Base-by-base conservation (phyloP, 2,113 vertebrate genomes). In the Osmerus eperlanus region DNA sequence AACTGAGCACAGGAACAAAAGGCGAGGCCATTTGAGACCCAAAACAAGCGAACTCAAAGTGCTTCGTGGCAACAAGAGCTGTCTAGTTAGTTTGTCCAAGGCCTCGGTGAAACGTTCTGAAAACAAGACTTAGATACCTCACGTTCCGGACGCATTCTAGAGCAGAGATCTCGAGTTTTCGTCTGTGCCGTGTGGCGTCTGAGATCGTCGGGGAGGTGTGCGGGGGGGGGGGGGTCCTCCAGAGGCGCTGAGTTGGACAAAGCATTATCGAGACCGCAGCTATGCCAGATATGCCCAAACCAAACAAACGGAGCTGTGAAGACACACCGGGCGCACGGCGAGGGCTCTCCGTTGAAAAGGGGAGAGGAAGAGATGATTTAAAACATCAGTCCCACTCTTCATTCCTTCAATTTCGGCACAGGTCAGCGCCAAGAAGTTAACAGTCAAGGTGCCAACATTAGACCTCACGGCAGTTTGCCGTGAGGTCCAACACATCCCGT, bases 281-380 rank as follows among this genome's bases (percentile, higher is more conserved):
- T 84, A 81, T 84, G 79, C 65, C 73, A 84, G 72, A 81, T 75
- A 86, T 84, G 74, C 53, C 51, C 56, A 74, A 80, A 67, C 56
- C 58, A 76, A 85, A 82, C 72, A 79, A 69, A 56, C 72, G 21
- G 60, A 71, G 65, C 60, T 67, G 70, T 72, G 66, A 69, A 68
- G 77, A 75, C 21, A 41, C 2, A 23, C 52, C 71, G 74, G 66
- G 59, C 16, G 25, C 77, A 79, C 69, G 69, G 41, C 1, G 64
- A 73, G 53, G 67, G 41, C 58, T 73, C 28, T 41, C 47, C 25
- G 60, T 71, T 68, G 58, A 77, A 81, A 71, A 78, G 80, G 64
- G 56, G 53, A 74, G 29, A 16, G 19, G 9, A 8, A 59, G 67
- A 65, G 54, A 69, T 36, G 59, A 51, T 54, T 56, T 29, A 56